Conservation (phyloP, 2,797 vertebrate species). For the Apogon talboti region DNA sequence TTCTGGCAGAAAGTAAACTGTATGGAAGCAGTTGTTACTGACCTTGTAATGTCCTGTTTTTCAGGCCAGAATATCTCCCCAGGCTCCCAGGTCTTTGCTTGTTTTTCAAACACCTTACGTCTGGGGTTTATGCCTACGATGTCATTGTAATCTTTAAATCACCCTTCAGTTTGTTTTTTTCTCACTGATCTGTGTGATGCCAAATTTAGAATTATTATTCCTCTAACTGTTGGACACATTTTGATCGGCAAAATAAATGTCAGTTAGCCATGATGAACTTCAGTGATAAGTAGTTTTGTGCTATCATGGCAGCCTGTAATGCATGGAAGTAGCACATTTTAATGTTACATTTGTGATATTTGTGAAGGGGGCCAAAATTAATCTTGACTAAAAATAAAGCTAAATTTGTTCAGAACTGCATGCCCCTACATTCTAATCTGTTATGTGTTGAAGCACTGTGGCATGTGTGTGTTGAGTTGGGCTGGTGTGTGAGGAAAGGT, state of each 20-base stretch:
- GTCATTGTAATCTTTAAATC: conserved; percentile 58
- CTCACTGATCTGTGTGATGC: conserved; percentile 9
- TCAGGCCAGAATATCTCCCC: conserved; percentile 51
- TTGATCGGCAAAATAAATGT: too few relatives aligned
- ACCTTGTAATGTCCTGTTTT: conserved; percentile 75
- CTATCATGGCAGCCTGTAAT: not conserved
- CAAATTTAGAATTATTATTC: too few relatives aligned
- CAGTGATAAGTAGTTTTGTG: too few relatives aligned
- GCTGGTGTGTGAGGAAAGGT: conserved; percentile 67
- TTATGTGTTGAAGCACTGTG: conserved; percentile 30
- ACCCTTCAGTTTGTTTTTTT: conserved; percentile 23
- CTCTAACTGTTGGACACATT: too few relatives aligned
- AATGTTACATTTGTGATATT: not conserved
- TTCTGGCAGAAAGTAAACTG: conserved; percentile 72
- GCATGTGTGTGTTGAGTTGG: conserved; percentile 48
- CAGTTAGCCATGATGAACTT: too few relatives aligned
- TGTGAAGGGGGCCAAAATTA: too few relatives aligned
- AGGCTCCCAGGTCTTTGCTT: conserved; percentile 39
- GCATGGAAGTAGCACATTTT: not conserved
- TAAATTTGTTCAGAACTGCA: conserved; percentile 29
- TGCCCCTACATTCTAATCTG: conserved; percentile 33
- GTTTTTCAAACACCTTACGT: conserved; percentile 57
- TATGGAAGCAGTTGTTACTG: conserved; percentile 65
- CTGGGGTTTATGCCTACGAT: conserved; percentile 29
- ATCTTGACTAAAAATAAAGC: not conserved